phyloP scores from a whole-genome alignment of 1,140 invertebrate genomes.

The Philotrypesis tridentata region DNA sequence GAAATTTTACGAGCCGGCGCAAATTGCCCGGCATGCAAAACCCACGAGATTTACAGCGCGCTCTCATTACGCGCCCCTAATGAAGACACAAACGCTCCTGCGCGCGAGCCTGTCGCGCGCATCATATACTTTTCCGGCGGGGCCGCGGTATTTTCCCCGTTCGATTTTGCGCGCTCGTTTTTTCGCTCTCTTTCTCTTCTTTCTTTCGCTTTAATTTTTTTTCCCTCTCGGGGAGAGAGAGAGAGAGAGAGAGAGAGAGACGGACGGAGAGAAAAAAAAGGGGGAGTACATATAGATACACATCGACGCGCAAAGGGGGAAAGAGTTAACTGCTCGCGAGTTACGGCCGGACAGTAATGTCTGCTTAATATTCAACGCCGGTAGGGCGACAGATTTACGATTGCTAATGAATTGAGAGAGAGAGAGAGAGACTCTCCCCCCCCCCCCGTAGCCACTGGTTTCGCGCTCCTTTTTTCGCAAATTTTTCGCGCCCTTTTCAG shows the following conservation, averaged over 20 bases:
- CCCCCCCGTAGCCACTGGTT: neutral
- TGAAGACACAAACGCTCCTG: constrained; percentile 67
- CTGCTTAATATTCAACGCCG: constrained; percentile 72
- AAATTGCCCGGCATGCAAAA: constrained; percentile 61
- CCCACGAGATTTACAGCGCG: constrained; percentile 64
- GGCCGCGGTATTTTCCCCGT: neutral
- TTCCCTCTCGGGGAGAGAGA: too few relatives aligned
- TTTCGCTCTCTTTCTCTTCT: too few relatives aligned
- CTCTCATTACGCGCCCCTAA: constrained; percentile 69
- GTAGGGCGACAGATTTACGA: constrained; percentile 71
- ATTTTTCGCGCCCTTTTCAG: neutral
- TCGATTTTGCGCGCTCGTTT: neutral
- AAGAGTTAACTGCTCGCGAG: constrained; percentile 68
- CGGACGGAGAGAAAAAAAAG: too few relatives aligned
- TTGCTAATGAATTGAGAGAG: constrained; percentile 73
- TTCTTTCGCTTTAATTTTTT: too few relatives aligned
- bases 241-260: too few relatives aligned
- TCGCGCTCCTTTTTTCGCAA: neutral
- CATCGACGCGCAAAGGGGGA: constrained; percentile 42
- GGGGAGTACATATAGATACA: neutral
- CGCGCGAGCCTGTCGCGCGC: constrained; percentile 11
- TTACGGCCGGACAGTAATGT: constrained; percentile 70
- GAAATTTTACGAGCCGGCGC: constrained; percentile 67
- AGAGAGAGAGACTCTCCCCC: constrained; percentile 57
- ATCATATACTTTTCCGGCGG: neutral